Base-by-base conservation (phyloP, 2,888 invertebrate genomes). In the Eilema caniola region DNA sequence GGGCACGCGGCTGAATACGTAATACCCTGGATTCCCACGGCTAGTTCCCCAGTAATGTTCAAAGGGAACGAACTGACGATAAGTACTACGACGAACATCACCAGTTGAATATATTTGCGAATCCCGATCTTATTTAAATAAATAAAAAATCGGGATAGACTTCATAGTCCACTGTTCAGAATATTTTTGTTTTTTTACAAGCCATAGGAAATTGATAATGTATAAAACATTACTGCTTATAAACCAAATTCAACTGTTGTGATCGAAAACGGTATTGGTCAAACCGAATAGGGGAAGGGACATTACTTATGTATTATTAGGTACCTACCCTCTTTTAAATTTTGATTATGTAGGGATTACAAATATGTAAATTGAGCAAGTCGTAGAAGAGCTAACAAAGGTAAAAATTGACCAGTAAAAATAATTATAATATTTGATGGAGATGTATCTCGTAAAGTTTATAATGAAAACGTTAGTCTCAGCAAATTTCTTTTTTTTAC, bases 1-100 rank as follows among this genome's bases (percentile, higher is more conserved):
- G 59, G 77, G 77, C 77, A 66, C 76, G 65, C 71, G 74, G 77
- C 75, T 83, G 87, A 86, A 86, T 88, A 83, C 77, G 76, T 86
- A 88, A 87, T 87, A 75, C 68, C 78, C 75, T 69, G 81, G 74
- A 75, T 77, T 74, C 72, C 68, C 75, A 80, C 74, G 72, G 60
- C 72, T 76, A 75, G 69, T 62, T 59, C 69, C 77, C 70, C 63
- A 73, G 67, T 73, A 78, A 76, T 66, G 73, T 61, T 66, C 63
- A 68, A 60, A 68, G 62, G 47, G 67, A 79, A 70, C 63, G 66
- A 73, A 72, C 67, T 71, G 23, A 67, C 33, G n/a, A 53, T 53
- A 60, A 67, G 31, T 62, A 67, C 62, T 62, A 53, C n/a, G 23
- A 66, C 14, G 28, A 23, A 37, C 53, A 23, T 41, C 24, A 10